Conservation (phyloP, 2,113 vertebrate genomes). For the Serranochromis macrocephalus region DNA sequence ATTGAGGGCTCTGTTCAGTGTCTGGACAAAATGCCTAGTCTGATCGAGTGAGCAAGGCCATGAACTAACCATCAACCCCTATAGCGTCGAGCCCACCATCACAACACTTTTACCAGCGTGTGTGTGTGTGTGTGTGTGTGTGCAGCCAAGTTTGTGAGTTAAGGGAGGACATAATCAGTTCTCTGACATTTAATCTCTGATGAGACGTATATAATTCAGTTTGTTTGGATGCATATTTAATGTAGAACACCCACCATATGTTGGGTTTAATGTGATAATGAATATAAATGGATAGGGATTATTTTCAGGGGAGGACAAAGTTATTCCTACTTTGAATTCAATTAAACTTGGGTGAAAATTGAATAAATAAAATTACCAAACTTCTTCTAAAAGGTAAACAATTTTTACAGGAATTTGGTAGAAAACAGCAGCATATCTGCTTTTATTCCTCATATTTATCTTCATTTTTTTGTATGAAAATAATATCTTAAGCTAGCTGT, state of each 20-base stretch:
- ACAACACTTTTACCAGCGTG: background rate
- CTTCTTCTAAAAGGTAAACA: background rate
- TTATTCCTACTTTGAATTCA: background rate
- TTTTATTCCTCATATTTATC: background rate
- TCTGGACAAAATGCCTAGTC: constrained; percentile 59
- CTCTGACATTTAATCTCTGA: background rate
- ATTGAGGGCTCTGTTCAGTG: constrained; percentile 54
- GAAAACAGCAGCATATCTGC: background rate
- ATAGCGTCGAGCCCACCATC: constrained; percentile 19
- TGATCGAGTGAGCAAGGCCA: constrained; percentile 50
- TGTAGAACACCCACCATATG: background rate
- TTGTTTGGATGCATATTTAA: background rate
- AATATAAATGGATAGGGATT: background rate
- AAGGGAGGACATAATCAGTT: background rate
- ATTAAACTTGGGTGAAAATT: background rate
- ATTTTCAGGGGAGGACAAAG: background rate
- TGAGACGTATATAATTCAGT: background rate
- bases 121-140: background rate
- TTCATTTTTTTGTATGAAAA: background rate
- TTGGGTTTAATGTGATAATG: background rate
- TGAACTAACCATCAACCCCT: constrained; percentile 47
- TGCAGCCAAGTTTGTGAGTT: background rate
- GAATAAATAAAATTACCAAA: background rate
- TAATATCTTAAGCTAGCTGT: background rate
- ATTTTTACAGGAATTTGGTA: background rate